Evolutionary conservation across 2,888 invertebrate genomes (phyloP).

Genomic region (Melinopterus prodromus): DNA sequence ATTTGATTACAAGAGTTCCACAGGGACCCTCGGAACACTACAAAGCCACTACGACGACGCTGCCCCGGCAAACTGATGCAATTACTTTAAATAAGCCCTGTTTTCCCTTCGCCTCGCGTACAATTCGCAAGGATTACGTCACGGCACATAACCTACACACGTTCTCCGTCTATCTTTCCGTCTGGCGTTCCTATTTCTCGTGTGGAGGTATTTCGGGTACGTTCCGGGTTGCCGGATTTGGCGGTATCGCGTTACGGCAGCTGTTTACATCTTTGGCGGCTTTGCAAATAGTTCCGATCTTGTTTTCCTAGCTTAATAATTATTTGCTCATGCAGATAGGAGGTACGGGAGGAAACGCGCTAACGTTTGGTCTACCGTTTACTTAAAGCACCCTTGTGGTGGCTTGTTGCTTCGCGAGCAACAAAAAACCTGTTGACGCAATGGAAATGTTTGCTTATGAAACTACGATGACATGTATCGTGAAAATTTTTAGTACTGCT

Average conservation of each 20-base stretch:
- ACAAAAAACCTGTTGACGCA: background rate
- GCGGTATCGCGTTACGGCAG: background rate
- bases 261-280: background rate
- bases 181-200: background rate
- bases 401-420: background rate
- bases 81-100: background rate
- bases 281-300: background rate
- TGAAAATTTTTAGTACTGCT: no score
- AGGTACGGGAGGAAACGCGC: background rate
- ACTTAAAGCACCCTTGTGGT: background rate
- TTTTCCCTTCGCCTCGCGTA: background rate
- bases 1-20: background rate
- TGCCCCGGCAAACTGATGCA: background rate
- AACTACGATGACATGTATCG: no score
- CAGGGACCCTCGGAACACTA: background rate
- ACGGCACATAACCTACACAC: background rate
- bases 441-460: no score
- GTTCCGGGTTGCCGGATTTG: background rate
- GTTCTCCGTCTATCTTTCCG: background rate
- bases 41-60: background rate
- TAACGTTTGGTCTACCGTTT: background rate
- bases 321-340: background rate
- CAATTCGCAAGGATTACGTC: background rate
- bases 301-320: slow-evolving; percentile 4
- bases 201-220: background rate